phyloP scores from a whole-genome alignment of 2,113 vertebrate genomes.

The Neogobius melanostomus region DNA sequence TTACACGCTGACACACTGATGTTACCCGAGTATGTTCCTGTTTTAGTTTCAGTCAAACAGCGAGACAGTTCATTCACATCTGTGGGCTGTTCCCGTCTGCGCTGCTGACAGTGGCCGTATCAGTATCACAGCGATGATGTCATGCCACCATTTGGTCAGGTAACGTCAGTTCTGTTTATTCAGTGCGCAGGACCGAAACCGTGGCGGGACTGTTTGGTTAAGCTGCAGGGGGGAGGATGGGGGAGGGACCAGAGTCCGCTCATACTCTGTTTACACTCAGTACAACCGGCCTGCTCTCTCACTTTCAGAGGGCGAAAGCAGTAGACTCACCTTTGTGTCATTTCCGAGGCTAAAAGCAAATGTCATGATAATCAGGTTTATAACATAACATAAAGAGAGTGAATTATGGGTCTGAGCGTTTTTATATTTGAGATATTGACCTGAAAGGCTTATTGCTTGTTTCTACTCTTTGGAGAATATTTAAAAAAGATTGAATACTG shows the following conservation, averaged over 20 bases:
- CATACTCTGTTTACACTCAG: conserved; percentile 61
- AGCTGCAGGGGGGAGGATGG: conserved; percentile 37
- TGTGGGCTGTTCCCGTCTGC: conserved; percentile 10
- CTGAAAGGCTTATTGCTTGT: no score
- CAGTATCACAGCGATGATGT: conserved; percentile 71
- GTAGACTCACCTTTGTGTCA: conserved; percentile 50
- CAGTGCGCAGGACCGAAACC: conserved; percentile 68
- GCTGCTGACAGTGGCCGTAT: conserved; percentile 58
- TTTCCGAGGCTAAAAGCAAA: conserved; percentile 52
- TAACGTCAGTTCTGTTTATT: conserved; percentile 72
- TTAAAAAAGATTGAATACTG: not conserved
- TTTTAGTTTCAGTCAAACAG: conserved; percentile 38
- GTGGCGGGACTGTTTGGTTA: conserved; percentile 67
- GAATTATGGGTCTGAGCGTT: no score
- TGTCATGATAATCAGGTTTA: not conserved
- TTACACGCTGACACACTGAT: not conserved
- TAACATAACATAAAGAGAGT: no score
- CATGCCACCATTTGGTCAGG: conserved; percentile 65
- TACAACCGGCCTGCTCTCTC: conserved; percentile 19
- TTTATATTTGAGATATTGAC: no score
- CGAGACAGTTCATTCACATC: conserved; percentile 41
- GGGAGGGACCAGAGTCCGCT: conserved; percentile 40
- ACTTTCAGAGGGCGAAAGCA: conserved; percentile 46
- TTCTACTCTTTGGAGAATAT: not conserved
- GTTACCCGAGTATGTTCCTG: conserved; percentile 12